Percentiles rank a stretch among this genome's conserved stretches.
phyloP scores from a whole-genome alignment of 2,797 vertebrate genomes.

The Platalea minor region DNA sequence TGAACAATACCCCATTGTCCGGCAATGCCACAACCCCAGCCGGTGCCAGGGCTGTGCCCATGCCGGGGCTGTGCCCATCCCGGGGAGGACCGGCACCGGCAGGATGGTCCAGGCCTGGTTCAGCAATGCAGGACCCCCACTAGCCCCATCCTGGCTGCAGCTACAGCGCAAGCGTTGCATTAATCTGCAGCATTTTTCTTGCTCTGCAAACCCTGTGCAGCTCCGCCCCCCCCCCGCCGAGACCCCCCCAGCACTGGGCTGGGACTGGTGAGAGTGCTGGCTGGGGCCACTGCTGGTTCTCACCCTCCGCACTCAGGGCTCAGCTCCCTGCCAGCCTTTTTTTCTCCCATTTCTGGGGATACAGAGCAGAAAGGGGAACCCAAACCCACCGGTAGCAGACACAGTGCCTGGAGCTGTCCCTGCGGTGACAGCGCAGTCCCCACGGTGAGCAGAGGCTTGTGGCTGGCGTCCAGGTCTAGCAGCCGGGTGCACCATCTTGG shows the following conservation, averaged over 20 bases:
- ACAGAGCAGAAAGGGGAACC: rapidly evolving
- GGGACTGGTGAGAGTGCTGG: neutral
- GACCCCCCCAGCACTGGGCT: rapidly evolving
- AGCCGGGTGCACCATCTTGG: rapidly evolving
- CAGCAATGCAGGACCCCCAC: neutral
- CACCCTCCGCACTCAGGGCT: neutral
- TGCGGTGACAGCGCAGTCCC: rapidly evolving
- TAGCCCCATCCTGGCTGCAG: neutral
- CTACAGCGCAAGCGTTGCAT: rapidly evolving
- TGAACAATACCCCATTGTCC: constrained; percentile 24
- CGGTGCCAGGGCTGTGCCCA: neutral
- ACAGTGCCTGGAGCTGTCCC: rapidly evolving
- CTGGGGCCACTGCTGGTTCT: rapidly evolving
- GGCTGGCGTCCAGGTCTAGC: rapidly evolving
- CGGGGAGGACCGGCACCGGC: neutral
- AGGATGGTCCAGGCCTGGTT: neutral
- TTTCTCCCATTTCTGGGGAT: neutral
- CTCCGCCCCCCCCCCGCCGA: neutral
- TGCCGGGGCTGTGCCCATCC: neutral
- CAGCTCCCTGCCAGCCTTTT: neutral
- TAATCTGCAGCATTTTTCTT: rapidly evolving
- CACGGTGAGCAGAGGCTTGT: rapidly evolving
- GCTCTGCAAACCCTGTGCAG: neutral
- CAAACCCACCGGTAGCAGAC: rapidly evolving
- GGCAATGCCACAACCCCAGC: neutral